Conservation (phyloP, 1,140 invertebrate genomes). For the Rhagoletis zephyria region DNA sequence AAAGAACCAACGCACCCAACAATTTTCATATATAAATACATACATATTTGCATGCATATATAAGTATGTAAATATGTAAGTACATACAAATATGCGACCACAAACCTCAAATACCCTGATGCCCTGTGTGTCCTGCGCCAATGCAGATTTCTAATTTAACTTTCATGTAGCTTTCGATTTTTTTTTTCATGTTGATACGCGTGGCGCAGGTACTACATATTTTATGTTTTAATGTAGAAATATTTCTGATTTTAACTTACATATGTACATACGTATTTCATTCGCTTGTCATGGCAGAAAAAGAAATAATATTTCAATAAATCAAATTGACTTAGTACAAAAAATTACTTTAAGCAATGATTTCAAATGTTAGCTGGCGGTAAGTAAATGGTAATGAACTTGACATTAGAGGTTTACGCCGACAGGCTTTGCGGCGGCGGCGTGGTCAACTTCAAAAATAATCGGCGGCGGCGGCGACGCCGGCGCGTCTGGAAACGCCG, state of each 20-base stretch:
- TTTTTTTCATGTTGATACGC: background rate
- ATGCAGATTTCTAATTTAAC: slow-evolving; percentile 34
- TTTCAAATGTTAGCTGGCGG: background rate
- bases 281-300: slow-evolving; percentile 11
- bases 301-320: background rate
- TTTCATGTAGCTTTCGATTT: slow-evolving; percentile 2
- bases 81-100: background rate
- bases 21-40: background rate
- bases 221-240: slow-evolving; percentile 30
- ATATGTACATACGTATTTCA: background rate
- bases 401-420: too few relatives aligned
- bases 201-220: background rate
- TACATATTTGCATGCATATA: too few relatives aligned
- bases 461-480: too few relatives aligned
- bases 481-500: too few relatives aligned
- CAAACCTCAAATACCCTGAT: slow-evolving; percentile 17
- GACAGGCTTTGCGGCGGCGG: too few relatives aligned
- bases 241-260: slow-evolving; percentile 3
- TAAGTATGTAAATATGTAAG: too few relatives aligned
- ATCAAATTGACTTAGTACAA: background rate
- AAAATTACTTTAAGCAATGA: too few relatives aligned
- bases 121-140: background rate
- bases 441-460: too few relatives aligned
- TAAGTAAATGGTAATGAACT: background rate
- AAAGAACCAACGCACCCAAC: background rate